phyloP scores from a whole-genome alignment of 2,888 invertebrate genomes.

The Nymphalis urticae region DNA sequence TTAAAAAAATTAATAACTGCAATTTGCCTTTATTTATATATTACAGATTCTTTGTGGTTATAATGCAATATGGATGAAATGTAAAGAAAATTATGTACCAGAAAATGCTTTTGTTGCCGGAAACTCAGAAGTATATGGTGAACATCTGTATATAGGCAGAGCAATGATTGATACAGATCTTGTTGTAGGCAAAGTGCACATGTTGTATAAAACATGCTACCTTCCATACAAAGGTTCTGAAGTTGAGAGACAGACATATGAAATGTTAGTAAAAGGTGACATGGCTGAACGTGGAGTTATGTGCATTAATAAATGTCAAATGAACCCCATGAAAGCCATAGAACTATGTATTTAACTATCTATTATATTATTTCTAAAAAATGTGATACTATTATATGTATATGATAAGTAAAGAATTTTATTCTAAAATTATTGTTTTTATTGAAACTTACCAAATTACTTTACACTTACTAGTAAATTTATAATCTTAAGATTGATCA shows the following conservation, averaged over 20 bases:
- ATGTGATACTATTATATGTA: not conserved
- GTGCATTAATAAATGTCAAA: slow-evolving; percentile 10
- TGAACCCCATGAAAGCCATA: slow-evolving; percentile 21
- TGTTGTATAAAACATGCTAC: slow-evolving; percentile 86
- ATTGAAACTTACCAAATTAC: no score
- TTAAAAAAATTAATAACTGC: not conserved
- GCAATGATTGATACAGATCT: slow-evolving; percentile 86
- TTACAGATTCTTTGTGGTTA: slow-evolving; percentile 57
- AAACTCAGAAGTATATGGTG: slow-evolving; percentile 67
- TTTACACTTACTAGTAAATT: no score
- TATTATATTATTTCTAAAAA: not conserved
- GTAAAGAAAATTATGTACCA: slow-evolving; percentile 81
- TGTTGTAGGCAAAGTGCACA: slow-evolving; percentile 86
- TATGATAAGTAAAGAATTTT: not conserved
- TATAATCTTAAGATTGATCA: no score
- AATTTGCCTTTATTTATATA: not conserved
- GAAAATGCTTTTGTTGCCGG: slow-evolving; percentile 84
- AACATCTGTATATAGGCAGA: slow-evolving; percentile 84
- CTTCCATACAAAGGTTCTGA: slow-evolving; percentile 78
- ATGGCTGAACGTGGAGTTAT: slow-evolving; percentile 11
- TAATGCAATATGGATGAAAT: slow-evolving; percentile 74
- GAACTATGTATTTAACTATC: slow-evolving; percentile 26
- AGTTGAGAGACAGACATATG: slow-evolving; percentile 43
- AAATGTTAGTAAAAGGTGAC: slow-evolving; percentile 48
- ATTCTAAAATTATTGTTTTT: no score